Evolutionary conservation across 2,797 vertebrate species (phyloP), one percentile per base, ranked within the genome.

Genomic region (Sebastes kiyomatsui): DNA sequence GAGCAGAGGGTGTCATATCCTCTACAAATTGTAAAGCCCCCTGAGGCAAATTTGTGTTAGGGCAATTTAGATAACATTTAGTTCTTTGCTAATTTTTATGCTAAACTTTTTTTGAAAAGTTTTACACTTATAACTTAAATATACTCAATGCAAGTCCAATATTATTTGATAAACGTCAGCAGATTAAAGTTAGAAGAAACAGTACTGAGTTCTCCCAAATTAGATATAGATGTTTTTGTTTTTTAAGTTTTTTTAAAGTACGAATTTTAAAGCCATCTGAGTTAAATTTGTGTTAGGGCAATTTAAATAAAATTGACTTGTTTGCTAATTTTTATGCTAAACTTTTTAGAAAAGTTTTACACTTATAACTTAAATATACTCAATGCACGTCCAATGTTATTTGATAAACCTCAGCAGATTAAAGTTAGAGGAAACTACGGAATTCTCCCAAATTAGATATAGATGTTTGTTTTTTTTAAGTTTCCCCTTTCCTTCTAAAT

Each of bases 81-180:
- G 10, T 30, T 56, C 5, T 56, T 22, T 16, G 13, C 10, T 25
- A 4, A 18, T n/a, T 52, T 9, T 28, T 16, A 58, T 18, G 4
- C 6, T n/a, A 20, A 30, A 20, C 1, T 3, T 5, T n/a, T 3
- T 3, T 16, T 0, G 1, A 42, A 58, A 42, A 7, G 9, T 13
- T 16, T 9, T 1, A 3, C 22, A 55, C 20, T 6, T 9, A 2
- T 3, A 20, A 16, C 2, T n/a, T 2, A 38, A 30, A 60, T 2
- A 10, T 1, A 23, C 13, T 6, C 20, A 14, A 0, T 16, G 7
- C 3, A 11, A 1, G 7, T 18, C 13, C 1, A 2, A 13, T 4
- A 4, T 3, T 3, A 18, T 42, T 18, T 28, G 32, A 22, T 38
- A 1, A 30, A 68, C 12, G 8, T 68, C 11, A 16, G 42, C 42